Conservation (phyloP, 2,888 invertebrate genomes). For the Polyploca ridens region DNA sequence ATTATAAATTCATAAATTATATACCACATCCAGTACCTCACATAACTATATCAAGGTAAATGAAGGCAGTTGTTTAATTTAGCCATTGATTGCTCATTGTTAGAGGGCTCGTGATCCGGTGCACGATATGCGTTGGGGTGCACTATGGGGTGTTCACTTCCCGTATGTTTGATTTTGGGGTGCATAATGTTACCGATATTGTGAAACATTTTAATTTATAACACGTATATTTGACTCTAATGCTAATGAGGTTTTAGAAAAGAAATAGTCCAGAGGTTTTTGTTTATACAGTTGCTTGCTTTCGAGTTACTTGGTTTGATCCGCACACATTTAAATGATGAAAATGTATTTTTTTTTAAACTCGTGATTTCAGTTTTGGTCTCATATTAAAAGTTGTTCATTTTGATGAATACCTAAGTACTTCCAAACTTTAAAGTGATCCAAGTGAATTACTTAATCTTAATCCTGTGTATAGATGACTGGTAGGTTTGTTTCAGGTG, state of each 20-base stretch:
- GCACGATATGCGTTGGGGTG: slow-evolving; percentile 60
- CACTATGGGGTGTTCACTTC: slow-evolving; percentile 58
- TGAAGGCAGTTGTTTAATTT: slow-evolving; percentile 78
- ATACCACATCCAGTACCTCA: slow-evolving; percentile 30
- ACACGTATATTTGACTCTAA: not conserved
- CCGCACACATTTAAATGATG: too few species aligned
- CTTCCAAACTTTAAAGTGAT: too few species aligned
- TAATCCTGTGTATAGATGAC: too few species aligned
- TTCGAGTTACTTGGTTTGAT: too few species aligned
- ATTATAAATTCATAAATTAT: not conserved
- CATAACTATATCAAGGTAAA: slow-evolving; percentile 28
- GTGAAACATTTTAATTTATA: slow-evolving; percentile 18
- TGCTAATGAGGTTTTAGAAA: not conserved
- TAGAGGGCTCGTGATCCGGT: slow-evolving; percentile 61
- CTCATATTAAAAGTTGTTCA: too few species aligned
- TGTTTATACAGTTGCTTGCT: too few species aligned
- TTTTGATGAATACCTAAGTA: too few species aligned
- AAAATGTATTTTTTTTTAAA: too few species aligned
- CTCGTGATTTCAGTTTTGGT: too few species aligned
- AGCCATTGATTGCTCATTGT: slow-evolving; percentile 81
- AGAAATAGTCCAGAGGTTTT: not conserved
- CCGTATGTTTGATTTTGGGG: slow-evolving; percentile 62
- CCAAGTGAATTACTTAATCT: too few species aligned
- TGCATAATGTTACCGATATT: slow-evolving; percentile 58
- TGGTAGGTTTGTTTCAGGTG: too few species aligned